Conservation (phyloP, 2,113 vertebrate species). For the Pedetes capensis region DNA sequence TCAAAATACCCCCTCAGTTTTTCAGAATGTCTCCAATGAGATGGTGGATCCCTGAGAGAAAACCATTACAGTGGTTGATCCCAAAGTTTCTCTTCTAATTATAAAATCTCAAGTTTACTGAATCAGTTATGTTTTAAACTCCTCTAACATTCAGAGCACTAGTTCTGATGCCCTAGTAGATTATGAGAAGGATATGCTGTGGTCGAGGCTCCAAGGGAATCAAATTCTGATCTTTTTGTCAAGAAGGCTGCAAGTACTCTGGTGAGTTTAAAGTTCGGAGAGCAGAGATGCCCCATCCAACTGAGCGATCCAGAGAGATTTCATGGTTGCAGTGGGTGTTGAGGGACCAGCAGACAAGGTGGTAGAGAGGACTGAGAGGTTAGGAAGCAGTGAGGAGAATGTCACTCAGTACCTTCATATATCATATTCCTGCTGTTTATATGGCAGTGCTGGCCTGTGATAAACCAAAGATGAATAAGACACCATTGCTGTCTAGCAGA, state of each 20-base stretch:
- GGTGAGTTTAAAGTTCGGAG: background rate
- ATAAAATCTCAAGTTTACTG: background rate
- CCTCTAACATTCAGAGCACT: background rate
- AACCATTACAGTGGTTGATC: background rate
- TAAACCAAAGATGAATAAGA: background rate
- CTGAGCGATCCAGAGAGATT: background rate
- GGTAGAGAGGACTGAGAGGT: background rate
- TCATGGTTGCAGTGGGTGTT: background rate
- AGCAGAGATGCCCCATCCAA: background rate
- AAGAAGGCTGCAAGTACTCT: background rate
- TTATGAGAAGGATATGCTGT: background rate
- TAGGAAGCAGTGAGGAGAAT: background rate
- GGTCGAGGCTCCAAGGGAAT: background rate
- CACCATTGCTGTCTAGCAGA: background rate
- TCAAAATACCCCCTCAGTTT: background rate
- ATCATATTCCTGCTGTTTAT: rapidly evolving
- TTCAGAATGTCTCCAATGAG: background rate
- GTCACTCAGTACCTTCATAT: too few relatives aligned
- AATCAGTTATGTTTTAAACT: background rate
- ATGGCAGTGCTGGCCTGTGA: background rate
- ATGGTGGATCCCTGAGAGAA: background rate
- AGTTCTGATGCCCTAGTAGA: background rate
- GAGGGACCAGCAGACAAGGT: background rate
- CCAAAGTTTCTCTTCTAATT: background rate
- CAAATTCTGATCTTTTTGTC: background rate